These are phyloP conservation scores for Parnassius orleans DNA, from an alignment of 2,888 invertebrate species.

Conservation along the genomic window DNA sequence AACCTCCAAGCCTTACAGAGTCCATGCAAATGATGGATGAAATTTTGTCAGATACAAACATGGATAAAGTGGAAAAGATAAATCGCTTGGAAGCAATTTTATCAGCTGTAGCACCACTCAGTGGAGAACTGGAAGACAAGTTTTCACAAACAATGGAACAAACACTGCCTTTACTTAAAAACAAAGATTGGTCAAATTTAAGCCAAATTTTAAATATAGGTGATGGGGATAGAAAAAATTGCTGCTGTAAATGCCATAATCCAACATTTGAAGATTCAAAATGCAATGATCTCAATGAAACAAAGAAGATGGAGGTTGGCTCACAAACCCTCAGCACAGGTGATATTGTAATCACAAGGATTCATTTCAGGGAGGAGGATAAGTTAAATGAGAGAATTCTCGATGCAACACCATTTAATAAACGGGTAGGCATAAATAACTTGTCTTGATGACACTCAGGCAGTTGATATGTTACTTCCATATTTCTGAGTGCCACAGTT, in stretches of 20 bases:
- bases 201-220: conserved; percentile 74
- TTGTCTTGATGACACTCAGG: conserved; percentile 69
- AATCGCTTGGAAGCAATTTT: conserved; percentile 93
- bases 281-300: conserved; percentile 73
- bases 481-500: conserved; percentile 70
- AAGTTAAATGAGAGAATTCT: conserved; percentile 70
- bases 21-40: conserved; percentile 95
- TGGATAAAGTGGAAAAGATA: conserved; percentile 92
- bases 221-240: conserved; percentile 69
- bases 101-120: conserved; percentile 88
- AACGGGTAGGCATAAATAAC: conserved; percentile 66
- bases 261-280: conserved; percentile 61
- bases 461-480: conserved; percentile 50
- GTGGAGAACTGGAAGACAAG: conserved; percentile 79
- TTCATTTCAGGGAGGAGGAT: conserved; percentile 80
- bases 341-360: conserved; percentile 94
- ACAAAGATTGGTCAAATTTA: conserved; percentile 77
- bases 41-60: conserved; percentile 89
- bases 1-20: conserved; percentile 91
- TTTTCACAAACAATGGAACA: conserved; percentile 79
- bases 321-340: conserved; percentile 95
- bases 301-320: conserved; percentile 78
- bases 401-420: conserved; percentile 69
- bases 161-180: conserved; percentile 75
- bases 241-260: conserved; percentile 81